Conservation (phyloP, 30 jellyfish, hydroid and myxozoan genomes). For the Aurelia coerulea region DNA sequence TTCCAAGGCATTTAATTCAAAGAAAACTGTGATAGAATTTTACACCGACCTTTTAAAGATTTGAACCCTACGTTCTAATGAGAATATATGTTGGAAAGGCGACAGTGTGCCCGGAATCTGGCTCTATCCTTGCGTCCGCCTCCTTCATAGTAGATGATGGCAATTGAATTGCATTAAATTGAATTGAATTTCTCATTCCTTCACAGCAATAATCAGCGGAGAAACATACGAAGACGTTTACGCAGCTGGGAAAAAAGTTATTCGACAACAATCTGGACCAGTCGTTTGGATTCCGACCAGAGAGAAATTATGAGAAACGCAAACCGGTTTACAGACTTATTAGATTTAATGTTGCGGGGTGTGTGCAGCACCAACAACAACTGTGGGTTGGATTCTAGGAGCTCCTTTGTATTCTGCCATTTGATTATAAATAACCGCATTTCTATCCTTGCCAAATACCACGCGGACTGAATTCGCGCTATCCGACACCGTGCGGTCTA, state of each 20-base stretch:
- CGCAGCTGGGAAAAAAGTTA: constrained; percentile 71
- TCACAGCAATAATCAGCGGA: constrained; percentile 89
- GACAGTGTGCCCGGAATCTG: no score
- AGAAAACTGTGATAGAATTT: no score
- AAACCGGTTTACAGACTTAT: background rate
- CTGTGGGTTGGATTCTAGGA: background rate
- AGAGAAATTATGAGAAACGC: constrained; percentile 74
- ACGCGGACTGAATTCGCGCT: no score
- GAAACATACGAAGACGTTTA: constrained; percentile 95
- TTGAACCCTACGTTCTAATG: no score
- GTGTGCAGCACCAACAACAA: constrained; percentile 20
- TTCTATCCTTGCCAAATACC: no score
- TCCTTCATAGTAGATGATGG: no score
- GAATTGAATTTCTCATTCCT: background rate
- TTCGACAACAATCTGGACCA: constrained; percentile 96
- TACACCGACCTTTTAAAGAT: no score
- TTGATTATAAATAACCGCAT: background rate
- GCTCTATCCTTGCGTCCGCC: no score
- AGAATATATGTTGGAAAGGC: no score
- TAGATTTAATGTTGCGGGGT: constrained; percentile 7
- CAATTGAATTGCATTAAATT: no score
- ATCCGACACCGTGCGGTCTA: background rate
- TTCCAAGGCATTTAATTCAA: no score
- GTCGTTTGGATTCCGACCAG: constrained; percentile 98
- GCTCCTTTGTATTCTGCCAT: background rate